Conservation (phyloP, 2,888 invertebrate species). For the Ectropis crepuscularia region DNA sequence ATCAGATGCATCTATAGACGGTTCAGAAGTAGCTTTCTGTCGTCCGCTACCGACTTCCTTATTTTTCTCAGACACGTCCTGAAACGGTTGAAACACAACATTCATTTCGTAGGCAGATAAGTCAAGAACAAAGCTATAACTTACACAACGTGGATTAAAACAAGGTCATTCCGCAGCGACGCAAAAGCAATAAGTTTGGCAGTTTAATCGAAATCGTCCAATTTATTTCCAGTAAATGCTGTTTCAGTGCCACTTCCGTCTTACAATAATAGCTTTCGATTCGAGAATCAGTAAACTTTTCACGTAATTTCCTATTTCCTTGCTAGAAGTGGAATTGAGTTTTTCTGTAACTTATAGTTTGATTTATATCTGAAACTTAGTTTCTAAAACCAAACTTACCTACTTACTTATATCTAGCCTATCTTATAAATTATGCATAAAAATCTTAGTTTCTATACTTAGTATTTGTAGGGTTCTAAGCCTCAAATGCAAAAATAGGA, state of each 20-base stretch:
- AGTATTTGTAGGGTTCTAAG: too few relatives aligned
- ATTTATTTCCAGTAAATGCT: constrained; percentile 10
- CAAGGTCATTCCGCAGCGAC: constrained; percentile 13
- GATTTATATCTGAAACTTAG: too few relatives aligned
- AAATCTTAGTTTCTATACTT: too few relatives aligned
- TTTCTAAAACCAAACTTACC: too few relatives aligned
- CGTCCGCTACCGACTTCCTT: constrained; percentile 56
- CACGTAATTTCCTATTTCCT: background rate
- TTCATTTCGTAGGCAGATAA: background rate
- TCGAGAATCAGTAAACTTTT: background rate
- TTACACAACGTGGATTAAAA: constrained; percentile 3
- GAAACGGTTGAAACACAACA: constrained; percentile 32
- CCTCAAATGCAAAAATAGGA: too few relatives aligned
- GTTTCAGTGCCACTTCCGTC: constrained; percentile 19
- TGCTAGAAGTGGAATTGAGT: too few relatives aligned
- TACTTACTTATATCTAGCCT: too few relatives aligned
- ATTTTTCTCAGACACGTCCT: constrained; percentile 64
- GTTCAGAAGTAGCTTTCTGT: constrained; percentile 53
- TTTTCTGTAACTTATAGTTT: background rate
- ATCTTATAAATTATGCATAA: too few relatives aligned
- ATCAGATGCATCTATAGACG: constrained; percentile 57
- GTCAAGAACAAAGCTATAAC: background rate
- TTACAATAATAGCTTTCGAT: constrained; percentile 3
- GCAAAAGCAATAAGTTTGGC: constrained; percentile 18
- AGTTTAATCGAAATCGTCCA: constrained; percentile 16